These are phyloP conservation scores for Asteroscopus sphinx DNA, from an alignment of 2,888 invertebrate species.

Conservation along the genomic window DNA sequence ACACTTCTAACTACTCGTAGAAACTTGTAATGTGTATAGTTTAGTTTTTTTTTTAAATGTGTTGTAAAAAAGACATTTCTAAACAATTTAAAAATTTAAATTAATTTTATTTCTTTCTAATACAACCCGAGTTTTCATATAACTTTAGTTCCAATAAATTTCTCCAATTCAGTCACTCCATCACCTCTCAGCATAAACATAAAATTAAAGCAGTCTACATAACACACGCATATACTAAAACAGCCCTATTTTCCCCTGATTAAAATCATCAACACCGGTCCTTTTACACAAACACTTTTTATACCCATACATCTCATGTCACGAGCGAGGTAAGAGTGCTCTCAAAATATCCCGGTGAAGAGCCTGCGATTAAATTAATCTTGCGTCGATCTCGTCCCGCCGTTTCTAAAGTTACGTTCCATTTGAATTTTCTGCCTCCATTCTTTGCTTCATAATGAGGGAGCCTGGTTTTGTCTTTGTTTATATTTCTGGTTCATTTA, in stretches of 20 bases:
- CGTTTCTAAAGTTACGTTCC: slow-evolving; percentile 51
- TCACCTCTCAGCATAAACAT: slow-evolving; percentile 7
- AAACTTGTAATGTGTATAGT: no score
- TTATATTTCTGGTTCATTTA: slow-evolving; percentile 44
- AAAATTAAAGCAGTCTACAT: slow-evolving; percentile 16
- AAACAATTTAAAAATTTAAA: no score
- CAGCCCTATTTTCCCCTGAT: slow-evolving; percentile 44
- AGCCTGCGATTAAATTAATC: slow-evolving; percentile 56
- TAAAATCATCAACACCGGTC: slow-evolving; percentile 50
- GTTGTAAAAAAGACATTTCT: no score
- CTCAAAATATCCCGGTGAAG: slow-evolving; percentile 43
- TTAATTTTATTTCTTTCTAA: no score
- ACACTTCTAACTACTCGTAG: no score
- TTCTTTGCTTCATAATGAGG: slow-evolving; percentile 51
- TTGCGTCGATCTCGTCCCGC: slow-evolving; percentile 50
- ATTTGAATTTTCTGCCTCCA: slow-evolving; percentile 50
- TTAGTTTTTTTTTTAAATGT: no score
- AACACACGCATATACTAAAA: slow-evolving; percentile 16
- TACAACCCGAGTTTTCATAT: no score
- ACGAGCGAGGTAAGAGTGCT: slow-evolving; percentile 36
- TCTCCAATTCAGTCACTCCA: not conserved
- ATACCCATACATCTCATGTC: slow-evolving; percentile 50
- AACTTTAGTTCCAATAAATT: not conserved
- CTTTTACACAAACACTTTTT: slow-evolving; percentile 53
- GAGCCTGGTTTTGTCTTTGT: slow-evolving; percentile 47